phyloP scores from a whole-genome alignment of 2,113 vertebrate species.

The Tetrao urogallus region DNA sequence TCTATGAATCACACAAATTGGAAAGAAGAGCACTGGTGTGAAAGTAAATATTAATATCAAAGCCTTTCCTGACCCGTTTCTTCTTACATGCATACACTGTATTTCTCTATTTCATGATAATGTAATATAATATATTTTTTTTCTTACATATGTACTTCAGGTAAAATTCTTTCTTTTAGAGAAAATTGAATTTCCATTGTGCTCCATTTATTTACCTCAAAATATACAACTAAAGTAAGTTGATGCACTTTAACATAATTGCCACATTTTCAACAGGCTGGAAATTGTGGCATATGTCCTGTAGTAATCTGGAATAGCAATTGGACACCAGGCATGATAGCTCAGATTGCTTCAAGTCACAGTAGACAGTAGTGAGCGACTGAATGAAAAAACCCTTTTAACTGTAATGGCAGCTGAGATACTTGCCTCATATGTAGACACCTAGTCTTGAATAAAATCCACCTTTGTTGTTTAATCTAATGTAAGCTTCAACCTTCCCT shows the following conservation, averaged over 20 bases:
- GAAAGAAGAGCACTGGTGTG: neutral
- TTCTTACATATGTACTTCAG: neutral
- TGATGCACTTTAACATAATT: neutral
- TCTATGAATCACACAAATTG: neutral
- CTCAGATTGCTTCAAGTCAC: neutral
- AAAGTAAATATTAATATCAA: neutral
- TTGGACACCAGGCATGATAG: neutral
- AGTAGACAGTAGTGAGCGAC: neutral
- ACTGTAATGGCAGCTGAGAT: neutral
- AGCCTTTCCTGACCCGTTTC: neutral
- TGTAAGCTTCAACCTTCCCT: neutral
- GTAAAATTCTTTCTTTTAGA: neutral
- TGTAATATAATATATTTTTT: neutral
- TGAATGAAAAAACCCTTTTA: neutral
- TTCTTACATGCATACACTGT: neutral
- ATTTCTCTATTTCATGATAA: neutral
- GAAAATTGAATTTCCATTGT: neutral
- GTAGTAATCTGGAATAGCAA: neutral
- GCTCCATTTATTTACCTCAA: neutral
- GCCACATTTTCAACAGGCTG: neutral
- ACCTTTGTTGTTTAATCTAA: neutral
- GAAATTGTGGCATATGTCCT: neutral
- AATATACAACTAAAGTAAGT: neutral
- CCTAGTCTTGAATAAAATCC: neutral
- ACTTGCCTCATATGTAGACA: neutral